These are phyloP conservation scores for Siniperca scherzeri DNA, from an alignment of 2,797 vertebrate genomes.

Conservation along the genomic window DNA sequence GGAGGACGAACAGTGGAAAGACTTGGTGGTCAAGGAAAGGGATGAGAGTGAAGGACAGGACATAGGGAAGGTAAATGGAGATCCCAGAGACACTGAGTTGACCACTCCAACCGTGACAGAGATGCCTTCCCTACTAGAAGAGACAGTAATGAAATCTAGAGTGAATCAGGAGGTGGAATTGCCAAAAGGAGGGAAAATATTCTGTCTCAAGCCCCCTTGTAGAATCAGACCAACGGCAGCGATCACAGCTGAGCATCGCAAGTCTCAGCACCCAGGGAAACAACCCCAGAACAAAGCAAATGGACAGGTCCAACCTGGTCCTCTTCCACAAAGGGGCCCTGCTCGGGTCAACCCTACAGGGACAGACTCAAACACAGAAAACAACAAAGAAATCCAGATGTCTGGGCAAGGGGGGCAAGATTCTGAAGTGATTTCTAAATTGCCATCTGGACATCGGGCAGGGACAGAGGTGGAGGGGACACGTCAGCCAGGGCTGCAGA, in stretches of 20 bases:
- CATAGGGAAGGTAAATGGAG: no score
- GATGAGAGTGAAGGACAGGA: background rate
- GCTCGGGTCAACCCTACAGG: background rate
- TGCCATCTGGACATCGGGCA: background rate
- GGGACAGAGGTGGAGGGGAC: background rate
- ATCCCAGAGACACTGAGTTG: background rate
- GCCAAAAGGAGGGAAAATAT: background rate
- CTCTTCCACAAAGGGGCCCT: background rate
- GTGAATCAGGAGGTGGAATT: background rate
- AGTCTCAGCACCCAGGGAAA: background rate
- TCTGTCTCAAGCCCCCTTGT: background rate
- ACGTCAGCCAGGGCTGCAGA: background rate
- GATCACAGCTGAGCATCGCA: background rate
- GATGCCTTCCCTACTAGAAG: background rate
- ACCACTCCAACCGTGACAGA: background rate
- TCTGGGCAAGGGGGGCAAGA: background rate
- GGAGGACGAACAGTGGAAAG: background rate
- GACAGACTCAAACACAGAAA: background rate
- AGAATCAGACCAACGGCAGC: background rate
- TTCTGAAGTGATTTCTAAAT: background rate
- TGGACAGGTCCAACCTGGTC: background rate
- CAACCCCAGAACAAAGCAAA: background rate
- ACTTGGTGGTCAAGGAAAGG: background rate
- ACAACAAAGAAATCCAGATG: background rate
- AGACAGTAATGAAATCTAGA: background rate